A percentile compares a stretch with the other conserved stretches of the same genome.
phyloP scores from a whole-genome alignment of 2,113 vertebrate genomes.

The Scomber japonicus region DNA sequence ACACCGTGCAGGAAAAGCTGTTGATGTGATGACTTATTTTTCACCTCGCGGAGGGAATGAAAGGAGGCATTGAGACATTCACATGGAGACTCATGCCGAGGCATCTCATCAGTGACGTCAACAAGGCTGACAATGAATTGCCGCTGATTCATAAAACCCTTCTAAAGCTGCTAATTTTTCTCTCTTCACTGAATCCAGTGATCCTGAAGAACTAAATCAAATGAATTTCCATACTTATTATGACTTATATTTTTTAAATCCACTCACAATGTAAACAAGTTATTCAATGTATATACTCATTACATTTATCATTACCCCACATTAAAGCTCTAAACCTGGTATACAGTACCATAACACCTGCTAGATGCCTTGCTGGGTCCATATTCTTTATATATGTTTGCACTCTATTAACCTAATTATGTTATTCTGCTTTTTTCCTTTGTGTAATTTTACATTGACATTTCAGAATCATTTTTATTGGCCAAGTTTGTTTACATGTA shows the following conservation, averaged over 20 bases:
- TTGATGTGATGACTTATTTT: conserved; percentile 46
- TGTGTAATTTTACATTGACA: too few relatives aligned
- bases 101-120: conserved; percentile 19
- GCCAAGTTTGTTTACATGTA: too few relatives aligned
- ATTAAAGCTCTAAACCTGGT: neutral
- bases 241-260: conserved; percentile 1
- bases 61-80: conserved; percentile 47
- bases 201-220: conserved; percentile 30
- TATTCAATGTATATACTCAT: too few relatives aligned
- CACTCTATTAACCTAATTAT: too few relatives aligned
- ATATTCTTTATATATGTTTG: too few relatives aligned
- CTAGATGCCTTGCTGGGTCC: too few relatives aligned
- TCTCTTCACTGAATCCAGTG: conserved; percentile 32
- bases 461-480: too few relatives aligned
- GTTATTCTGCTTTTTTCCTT: too few relatives aligned
- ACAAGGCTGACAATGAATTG: conserved; percentile 1
- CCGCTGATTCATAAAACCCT: conserved; percentile 45
- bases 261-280: neutral
- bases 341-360: too few relatives aligned
- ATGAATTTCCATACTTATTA: neutral
- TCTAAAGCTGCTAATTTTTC: conserved; percentile 45
- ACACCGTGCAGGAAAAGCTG: conserved; percentile 40
- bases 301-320: neutral
- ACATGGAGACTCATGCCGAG: neutral
- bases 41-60: conserved; percentile 37